phyloP scores from a whole-genome alignment of 2,797 vertebrate genomes.

The Eospalax fontanierii region DNA sequence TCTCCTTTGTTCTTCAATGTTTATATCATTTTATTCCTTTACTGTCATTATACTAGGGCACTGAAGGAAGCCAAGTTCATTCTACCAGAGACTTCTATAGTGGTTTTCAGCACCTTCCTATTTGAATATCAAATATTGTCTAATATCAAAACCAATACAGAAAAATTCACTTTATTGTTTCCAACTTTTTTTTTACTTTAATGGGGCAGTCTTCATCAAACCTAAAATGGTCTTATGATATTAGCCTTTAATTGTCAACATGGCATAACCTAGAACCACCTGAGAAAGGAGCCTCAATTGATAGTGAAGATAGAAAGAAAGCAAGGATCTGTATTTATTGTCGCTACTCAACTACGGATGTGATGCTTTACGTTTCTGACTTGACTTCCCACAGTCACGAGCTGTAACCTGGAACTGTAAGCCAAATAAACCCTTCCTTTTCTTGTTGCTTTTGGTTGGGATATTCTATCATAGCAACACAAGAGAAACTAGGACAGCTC shows the following conservation, averaged over 20 bases:
- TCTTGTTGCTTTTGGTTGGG: neutral
- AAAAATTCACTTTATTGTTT: neutral
- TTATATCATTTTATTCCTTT: neutral
- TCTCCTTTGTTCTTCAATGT: neutral
- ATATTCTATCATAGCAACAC: neutral
- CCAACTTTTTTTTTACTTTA: neutral
- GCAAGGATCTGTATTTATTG: neutral
- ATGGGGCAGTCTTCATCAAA: neutral
- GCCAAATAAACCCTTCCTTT: neutral
- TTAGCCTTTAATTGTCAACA: neutral
- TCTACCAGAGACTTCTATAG: neutral
- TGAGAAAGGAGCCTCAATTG: neutral
- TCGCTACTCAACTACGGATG: too few species aligned
- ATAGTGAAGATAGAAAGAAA: neutral
- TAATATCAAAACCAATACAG: neutral
- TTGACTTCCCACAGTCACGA: neutral
- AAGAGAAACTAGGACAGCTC: neutral
- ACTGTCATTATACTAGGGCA: neutral
- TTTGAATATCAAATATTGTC: constrained; percentile 3
- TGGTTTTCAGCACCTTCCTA: neutral
- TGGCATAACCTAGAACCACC: neutral
- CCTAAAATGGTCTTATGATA: neutral
- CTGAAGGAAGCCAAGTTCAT: neutral
- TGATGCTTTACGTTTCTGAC: neutral
- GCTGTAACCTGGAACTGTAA: neutral